Conservation (phyloP, 2,797 vertebrate species). For the Scleropages formosus region DNA sequence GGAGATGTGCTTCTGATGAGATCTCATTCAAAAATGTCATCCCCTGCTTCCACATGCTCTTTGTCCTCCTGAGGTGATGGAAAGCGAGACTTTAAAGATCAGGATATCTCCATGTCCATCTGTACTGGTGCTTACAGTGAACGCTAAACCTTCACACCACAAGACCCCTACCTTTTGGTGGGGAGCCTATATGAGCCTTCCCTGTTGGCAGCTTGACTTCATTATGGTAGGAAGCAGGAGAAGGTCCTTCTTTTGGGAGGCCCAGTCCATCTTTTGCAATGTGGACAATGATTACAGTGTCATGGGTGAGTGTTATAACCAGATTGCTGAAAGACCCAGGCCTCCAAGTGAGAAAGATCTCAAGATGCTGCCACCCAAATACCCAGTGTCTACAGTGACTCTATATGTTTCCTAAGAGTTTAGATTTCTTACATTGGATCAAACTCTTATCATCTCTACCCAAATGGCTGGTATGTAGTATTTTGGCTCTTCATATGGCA, state of each 20-base stretch:
- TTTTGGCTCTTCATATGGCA: not conserved
- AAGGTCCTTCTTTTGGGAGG: too few relatives aligned
- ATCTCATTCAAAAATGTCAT: not conserved
- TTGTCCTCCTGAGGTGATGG: not conserved
- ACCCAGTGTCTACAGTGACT: too few relatives aligned
- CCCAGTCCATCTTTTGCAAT: too few relatives aligned
- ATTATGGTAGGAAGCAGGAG: too few relatives aligned
- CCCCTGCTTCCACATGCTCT: not conserved
- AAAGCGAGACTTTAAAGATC: not conserved
- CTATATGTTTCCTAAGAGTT: too few relatives aligned
- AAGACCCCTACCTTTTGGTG: not conserved
- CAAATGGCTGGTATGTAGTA: constrained; percentile 6
- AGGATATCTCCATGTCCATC: not conserved
- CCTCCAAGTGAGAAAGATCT: too few relatives aligned
- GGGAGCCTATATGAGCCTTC: not conserved
- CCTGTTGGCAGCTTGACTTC: not conserved
- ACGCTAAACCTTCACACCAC: not conserved
- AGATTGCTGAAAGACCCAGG: too few relatives aligned
- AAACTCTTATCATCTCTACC: not conserved
- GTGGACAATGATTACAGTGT: too few relatives aligned
- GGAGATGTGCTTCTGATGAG: constrained; percentile 1
- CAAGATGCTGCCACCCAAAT: too few relatives aligned
- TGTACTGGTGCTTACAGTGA: too few relatives aligned
- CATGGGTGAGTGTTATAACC: too few relatives aligned
- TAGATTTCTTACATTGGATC: too few relatives aligned